Evolutionary conservation across 2,113 vertebrate genomes (phyloP).

Genomic region (Paracanthobrama guichenoti): DNA sequence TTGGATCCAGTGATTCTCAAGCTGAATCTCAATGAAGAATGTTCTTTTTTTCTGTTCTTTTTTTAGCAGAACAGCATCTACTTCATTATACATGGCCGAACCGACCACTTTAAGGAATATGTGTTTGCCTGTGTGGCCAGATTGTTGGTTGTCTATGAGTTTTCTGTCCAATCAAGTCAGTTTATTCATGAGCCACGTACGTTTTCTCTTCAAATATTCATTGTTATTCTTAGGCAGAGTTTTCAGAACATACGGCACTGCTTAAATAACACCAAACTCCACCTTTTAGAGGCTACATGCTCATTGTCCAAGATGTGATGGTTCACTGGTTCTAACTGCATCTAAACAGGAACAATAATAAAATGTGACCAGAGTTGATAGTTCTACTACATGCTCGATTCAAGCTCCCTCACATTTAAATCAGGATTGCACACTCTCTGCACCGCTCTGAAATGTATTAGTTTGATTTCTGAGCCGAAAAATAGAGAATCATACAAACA

Average conservation of each 20-base stretch:
- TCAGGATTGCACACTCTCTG: neutral
- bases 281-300: neutral
- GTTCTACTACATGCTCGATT: neutral
- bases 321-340: neutral
- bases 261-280: neutral
- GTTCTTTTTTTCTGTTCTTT: neutral
- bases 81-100: neutral
- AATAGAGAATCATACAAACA: conserved; percentile 3
- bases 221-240: neutral
- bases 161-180: neutral
- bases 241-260: neutral
- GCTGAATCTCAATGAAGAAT: conserved; percentile 5
- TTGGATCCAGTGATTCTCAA: neutral
- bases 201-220: neutral
- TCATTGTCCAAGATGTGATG: neutral
- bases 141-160: neutral
- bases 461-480: neutral
- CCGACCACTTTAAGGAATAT: neutral
- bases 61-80: neutral
- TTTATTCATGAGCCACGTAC: conserved; percentile 1
- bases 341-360: neutral
- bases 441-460: neutral
- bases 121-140: neutral
- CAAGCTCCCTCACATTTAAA: conserved; percentile 9
- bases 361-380: neutral